Conservation (phyloP, 2,797 vertebrate species). For the Micropoecilia bifurca region DNA sequence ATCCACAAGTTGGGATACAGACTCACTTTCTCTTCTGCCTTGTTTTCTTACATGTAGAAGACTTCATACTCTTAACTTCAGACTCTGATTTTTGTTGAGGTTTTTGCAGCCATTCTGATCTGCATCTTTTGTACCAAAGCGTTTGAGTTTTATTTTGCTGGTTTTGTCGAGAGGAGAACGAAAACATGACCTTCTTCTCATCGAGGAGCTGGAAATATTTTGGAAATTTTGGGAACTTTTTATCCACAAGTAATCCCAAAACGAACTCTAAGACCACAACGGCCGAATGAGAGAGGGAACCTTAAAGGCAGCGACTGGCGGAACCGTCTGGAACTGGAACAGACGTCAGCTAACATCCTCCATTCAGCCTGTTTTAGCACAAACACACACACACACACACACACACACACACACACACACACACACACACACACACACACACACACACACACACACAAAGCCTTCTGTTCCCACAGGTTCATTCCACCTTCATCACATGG, state of each 20-base stretch:
- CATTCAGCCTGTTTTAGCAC: neutral
- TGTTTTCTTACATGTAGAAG: constrained; percentile 27
- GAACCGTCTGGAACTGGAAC: neutral
- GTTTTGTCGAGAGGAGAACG: constrained; percentile 9
- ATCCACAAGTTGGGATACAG: constrained; percentile 16
- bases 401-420: neutral
- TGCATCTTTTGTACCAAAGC: constrained; percentile 59
- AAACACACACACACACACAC: neutral
- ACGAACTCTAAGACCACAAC: neutral
- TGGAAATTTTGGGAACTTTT: constrained; percentile 18
- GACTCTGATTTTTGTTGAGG: neutral
- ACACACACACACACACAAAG: neutral
- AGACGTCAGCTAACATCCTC: neutral
- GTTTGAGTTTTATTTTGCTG: constrained; percentile 12
- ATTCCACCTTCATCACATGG: neutral
- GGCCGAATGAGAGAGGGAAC: neutral
- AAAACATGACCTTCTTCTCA: constrained; percentile 5
- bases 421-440: neutral
- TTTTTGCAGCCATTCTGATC: constrained; percentile 31
- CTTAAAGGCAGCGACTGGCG: neutral
- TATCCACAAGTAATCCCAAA: neutral
- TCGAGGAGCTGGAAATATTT: neutral
- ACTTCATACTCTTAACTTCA: constrained; percentile 6
- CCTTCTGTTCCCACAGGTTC: neutral
- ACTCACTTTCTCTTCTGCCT: neutral